Evolutionary conservation across 1,140 invertebrate genomes (phyloP), one percentile per base, ranked within the genome.

Genomic region (Bombus turneri): DNA sequence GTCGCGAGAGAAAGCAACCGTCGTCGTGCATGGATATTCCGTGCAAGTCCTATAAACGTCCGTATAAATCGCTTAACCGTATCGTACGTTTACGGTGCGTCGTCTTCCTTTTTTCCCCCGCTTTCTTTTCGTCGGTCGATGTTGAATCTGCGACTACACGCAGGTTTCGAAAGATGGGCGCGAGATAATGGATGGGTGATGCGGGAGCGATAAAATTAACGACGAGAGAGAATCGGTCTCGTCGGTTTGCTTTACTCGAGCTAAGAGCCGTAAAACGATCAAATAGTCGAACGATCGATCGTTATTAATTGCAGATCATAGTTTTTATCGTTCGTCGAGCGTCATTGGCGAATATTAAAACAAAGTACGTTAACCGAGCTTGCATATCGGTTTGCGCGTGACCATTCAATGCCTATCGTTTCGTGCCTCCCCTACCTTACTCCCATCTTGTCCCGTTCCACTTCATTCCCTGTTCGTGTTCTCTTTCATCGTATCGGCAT

Each of bases 301-400:
- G 31, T 83, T 66, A 74, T 88, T 83, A 88, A 88, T 87, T 74
- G 68, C 53, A 31, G 64, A 57, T 81, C 47, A 76, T 80, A 31
- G n/a, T 80, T 79, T 89, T 81, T 84, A 78, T 87, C 68, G 82
- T 12, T 28, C 12, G 53, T 83, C 79, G 71, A 68, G 25, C 62
- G n/a, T 41, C 39, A 53, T 64, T 57, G n/a, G 68, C 74, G 89
- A 86, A 89, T 89, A 89, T 90, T 90, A 68, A 73, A 66, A 28
- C 53, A 31, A 25, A 28, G 57, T 68, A 62, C 64, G 74, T 88
- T 88, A 74, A 68, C n/a, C 75, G 39, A 43, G 37, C 12, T 68
- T 73, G 72, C 77, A 43, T 86, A 87, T 81, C 81, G 87, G 76
- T 74, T 85, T 74, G 34, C 72, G 57, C 43, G 22, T 64, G 43